phyloP scores from a whole-genome alignment of 2,797 vertebrate genomes.

The Enteromius radiatus region DNA sequence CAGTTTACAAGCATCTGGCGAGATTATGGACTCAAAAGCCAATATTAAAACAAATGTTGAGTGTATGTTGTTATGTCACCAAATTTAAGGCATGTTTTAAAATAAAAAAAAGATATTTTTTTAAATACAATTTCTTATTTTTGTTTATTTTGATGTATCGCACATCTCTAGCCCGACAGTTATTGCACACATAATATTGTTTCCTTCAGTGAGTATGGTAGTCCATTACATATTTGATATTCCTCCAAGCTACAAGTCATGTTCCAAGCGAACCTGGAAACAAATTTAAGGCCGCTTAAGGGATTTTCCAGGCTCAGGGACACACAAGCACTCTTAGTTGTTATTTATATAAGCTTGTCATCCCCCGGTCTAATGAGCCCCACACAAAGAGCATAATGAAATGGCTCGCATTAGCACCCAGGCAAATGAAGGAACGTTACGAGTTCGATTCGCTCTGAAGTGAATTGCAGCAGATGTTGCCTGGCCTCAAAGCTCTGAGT shows the following conservation, averaged over 20 bases:
- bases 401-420: conserved; percentile 75
- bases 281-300: conserved; percentile 61
- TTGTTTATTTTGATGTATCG: background rate
- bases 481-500: conserved; percentile 65
- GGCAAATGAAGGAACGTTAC: conserved; percentile 71
- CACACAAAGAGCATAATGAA: conserved; percentile 72
- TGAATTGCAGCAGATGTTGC: conserved; percentile 75
- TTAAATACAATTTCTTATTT: background rate
- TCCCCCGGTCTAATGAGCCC: conserved; percentile 77
- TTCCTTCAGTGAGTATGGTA: background rate
- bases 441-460: conserved; percentile 69
- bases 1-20: conserved; percentile 61
- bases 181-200: background rate
- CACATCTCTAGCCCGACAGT: background rate
- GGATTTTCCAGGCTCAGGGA: conserved; percentile 63
- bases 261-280: conserved; percentile 42
- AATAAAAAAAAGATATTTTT: no score
- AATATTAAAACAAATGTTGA: conserved; percentile 57
- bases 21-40: conserved; percentile 59
- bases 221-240: conserved; percentile 3
- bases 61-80: background rate
- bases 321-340: conserved; percentile 69
- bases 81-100: background rate
- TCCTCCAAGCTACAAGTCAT: conserved; percentile 23
- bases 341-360: conserved; percentile 78